Evolutionary conservation across 2,797 vertebrate species (phyloP).

Genomic region (Anisognathus igniventris): DNA sequence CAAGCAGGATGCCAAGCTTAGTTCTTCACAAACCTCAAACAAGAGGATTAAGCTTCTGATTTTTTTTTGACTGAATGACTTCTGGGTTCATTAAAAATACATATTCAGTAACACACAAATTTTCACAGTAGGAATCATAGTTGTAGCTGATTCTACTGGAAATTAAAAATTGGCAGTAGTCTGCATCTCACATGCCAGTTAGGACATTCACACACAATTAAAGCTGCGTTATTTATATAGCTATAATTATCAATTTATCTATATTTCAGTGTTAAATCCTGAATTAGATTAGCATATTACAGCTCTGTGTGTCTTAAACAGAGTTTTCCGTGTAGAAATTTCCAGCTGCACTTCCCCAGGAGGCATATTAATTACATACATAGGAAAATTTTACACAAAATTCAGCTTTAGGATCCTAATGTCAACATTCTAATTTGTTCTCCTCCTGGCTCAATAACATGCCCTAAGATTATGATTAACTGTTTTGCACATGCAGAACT

Average conservation of each 20-base stretch:
- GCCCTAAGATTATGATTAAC: not conserved
- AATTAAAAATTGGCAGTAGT: not conserved
- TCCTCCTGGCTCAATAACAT: not conserved
- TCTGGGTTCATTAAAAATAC: not conserved
- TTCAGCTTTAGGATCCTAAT: not conserved
- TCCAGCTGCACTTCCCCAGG: not conserved
- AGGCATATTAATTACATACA: not conserved
- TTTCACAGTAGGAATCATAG: not conserved
- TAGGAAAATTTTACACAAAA: not conserved
- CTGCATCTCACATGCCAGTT: not conserved
- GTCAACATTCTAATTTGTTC: not conserved
- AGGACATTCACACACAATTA: not conserved
- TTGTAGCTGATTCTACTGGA: not conserved
- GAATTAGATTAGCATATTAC: slow-evolving; percentile 12
- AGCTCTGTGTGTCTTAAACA: not conserved
- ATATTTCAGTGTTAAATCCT: not conserved
- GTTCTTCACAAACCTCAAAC: not conserved
- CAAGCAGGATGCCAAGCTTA: not conserved
- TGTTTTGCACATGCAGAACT: not conserved
- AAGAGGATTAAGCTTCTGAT: not conserved
- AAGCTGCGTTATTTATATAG: not conserved
- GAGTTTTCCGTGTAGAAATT: not conserved
- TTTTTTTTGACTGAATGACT: not conserved
- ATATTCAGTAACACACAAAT: not conserved
- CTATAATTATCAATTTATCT: slow-evolving; percentile 16